A percentile compares a stretch with the other conserved stretches of the same genome.
Evolutionary conservation across 1,140 invertebrate genomes (phyloP).

Genomic region (Bradynema listronoti): DNA sequence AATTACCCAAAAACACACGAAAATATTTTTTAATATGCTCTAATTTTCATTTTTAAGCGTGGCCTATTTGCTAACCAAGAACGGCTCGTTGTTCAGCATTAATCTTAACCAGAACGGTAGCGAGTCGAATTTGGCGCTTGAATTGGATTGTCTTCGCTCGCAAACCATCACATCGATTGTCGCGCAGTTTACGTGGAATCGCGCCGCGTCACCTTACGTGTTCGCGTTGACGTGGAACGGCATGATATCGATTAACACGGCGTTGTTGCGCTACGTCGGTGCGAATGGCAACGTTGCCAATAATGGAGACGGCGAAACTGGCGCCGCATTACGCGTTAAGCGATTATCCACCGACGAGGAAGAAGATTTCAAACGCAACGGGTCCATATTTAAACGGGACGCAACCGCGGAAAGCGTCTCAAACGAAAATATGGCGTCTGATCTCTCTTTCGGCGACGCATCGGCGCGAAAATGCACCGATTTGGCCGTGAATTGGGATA

Average conservation of each 20-base stretch:
- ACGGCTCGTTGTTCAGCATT: slow-evolving; percentile 51
- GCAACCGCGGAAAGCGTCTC: no score
- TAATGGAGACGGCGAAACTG: no score
- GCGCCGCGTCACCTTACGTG: slow-evolving; percentile 46
- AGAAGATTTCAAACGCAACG: no score
- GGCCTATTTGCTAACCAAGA: slow-evolving; percentile 55
- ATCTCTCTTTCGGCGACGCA: no score
- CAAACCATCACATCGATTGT: slow-evolving; percentile 56
- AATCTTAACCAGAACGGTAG: slow-evolving; percentile 34
- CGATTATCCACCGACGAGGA: no score
- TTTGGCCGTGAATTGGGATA: no score
- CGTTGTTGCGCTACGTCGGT: slow-evolving; percentile 12
- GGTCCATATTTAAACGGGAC: no score
- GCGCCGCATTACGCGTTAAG: no score
- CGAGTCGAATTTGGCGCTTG: slow-evolving; percentile 43
- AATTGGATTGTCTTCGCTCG: slow-evolving; percentile 41
- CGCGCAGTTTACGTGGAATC: slow-evolving; percentile 54
- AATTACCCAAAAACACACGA: background rate
- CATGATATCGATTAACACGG: slow-evolving; percentile 41
- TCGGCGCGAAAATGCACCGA: no score
- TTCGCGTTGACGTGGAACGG: slow-evolving; percentile 57
- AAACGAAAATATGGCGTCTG: no score
- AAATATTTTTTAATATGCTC: slow-evolving; percentile 2
- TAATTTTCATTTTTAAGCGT: slow-evolving; percentile 36
- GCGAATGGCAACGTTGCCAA: background rate